These are phyloP conservation scores for Pyrrhia umbra DNA, from an alignment of 2,888 invertebrate species.

Conservation along the genomic window DNA sequence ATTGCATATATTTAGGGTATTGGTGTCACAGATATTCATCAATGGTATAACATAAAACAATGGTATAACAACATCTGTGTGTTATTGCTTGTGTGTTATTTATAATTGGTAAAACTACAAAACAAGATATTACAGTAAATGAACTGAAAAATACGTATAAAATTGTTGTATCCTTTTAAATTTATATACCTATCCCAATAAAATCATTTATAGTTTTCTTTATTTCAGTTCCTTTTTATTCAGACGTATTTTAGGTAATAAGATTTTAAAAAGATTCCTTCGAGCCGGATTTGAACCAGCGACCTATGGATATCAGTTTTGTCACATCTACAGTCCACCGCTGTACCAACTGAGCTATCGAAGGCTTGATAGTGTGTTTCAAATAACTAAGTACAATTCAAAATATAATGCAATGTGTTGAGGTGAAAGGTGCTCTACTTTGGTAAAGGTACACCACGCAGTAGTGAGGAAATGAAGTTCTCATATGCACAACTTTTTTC, in stretches of 20 bases:
- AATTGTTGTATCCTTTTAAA: no score
- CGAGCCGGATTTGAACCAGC: conserved; percentile 91
- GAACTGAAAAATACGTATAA: no score
- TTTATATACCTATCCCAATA: no score
- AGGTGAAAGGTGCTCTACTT: conserved; percentile 31
- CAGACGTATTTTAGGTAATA: neutral
- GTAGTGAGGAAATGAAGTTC: conserved; percentile 17
- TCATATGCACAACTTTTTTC: neutral
- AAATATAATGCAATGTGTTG: conserved; percentile 34
- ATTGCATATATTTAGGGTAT: no score
- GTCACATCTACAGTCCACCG: conserved; percentile 86
- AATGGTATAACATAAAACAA: no score
- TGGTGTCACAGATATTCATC: no score
- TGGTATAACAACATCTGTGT: no score
- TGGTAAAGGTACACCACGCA: conserved; percentile 5
- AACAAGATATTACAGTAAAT: no score
- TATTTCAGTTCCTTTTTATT: no score
- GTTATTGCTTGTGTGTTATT: no score
- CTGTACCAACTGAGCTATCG: conserved; percentile 90
- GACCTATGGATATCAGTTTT: conserved; percentile 88
- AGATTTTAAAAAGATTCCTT: conserved; percentile 77
- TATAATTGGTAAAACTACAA: no score
- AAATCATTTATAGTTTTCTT: no score
- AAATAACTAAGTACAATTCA: conserved; percentile 13
- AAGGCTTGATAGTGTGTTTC: conserved; percentile 70